Evolutionary conservation across 2,113 vertebrate species (phyloP).

Genomic region (Elgaria multicarinata): DNA sequence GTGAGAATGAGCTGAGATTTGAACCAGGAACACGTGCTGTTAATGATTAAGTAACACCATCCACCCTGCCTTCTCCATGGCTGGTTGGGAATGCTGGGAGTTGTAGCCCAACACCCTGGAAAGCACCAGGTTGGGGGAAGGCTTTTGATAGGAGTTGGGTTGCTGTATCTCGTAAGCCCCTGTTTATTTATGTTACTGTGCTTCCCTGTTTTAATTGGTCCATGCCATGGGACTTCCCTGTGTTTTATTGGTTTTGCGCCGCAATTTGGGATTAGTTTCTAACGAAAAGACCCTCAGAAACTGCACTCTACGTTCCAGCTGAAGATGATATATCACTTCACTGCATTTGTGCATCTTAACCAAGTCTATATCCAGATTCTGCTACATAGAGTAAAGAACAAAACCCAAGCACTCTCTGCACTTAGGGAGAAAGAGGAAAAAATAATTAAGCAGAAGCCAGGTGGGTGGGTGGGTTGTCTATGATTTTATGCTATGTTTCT

Average conservation of each 20-base stretch:
- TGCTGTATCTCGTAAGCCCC: too few species aligned
- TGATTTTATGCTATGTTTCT: neutral
- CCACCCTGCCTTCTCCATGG: neutral
- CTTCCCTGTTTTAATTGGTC: too few species aligned
- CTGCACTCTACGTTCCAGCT: neutral
- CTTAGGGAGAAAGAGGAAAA: neutral
- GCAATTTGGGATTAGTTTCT: too few species aligned
- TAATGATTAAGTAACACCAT: neutral
- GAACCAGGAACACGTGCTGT: neutral
- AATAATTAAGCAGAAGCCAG: neutral
- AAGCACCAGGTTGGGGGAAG: too few species aligned
- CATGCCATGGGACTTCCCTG: too few species aligned
- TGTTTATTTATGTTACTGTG: too few species aligned
- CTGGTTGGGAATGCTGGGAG: too few species aligned
- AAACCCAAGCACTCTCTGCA: neutral
- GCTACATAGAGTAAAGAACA: neutral
- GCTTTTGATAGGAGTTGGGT: too few species aligned
- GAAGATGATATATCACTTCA: neutral
- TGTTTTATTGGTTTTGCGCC: too few species aligned
- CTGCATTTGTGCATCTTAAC: neutral
- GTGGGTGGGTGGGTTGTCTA: too few species aligned
- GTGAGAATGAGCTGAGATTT: neutral
- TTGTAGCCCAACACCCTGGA: too few species aligned
- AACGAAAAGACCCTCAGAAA: neutral
- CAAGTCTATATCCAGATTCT: neutral